These are phyloP conservation scores for Sylvicola cinctus DNA, from an alignment of 2,888 invertebrate species.

Conservation along the genomic window DNA sequence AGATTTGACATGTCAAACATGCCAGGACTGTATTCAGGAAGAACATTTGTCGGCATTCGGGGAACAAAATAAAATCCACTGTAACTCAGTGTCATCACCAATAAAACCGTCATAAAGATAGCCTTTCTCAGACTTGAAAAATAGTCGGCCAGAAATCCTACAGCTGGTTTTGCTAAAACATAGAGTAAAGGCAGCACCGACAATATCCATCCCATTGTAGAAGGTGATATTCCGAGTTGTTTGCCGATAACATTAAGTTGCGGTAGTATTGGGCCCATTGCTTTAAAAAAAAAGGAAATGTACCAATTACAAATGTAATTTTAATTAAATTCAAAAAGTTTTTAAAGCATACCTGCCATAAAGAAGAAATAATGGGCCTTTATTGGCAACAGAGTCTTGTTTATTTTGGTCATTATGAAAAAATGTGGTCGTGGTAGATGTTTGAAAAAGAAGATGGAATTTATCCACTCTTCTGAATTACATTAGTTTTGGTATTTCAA, in stretches of 20 bases:
- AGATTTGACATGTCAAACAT: too few relatives aligned
- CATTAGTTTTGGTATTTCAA: too few relatives aligned
- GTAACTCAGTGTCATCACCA: slow-evolving; percentile 42
- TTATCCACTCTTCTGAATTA: too few relatives aligned
- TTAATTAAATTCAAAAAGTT: neutral
- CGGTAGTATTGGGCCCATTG: slow-evolving; percentile 61
- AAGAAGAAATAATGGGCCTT: slow-evolving; percentile 79
- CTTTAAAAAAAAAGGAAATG: slow-evolving; percentile 23
- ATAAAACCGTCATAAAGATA: slow-evolving; percentile 46
- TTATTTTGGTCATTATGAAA: slow-evolving; percentile 42
- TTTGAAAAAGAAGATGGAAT: too few relatives aligned
- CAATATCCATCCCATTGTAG: slow-evolving; percentile 56
- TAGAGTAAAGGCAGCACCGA: slow-evolving; percentile 56
- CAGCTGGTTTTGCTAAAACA: slow-evolving; percentile 52
- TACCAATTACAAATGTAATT: neutral
- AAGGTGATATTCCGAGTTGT: slow-evolving; percentile 53
- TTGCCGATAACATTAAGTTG: slow-evolving; percentile 58
- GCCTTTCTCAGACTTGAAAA: slow-evolving; percentile 46
- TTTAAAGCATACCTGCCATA: slow-evolving; percentile 49
- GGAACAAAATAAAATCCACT: slow-evolving; percentile 50
- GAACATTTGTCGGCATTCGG: too few relatives aligned
- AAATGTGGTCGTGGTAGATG: too few relatives aligned
- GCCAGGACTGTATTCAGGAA: too few relatives aligned
- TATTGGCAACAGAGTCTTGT: slow-evolving; percentile 49
- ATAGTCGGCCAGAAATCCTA: slow-evolving; percentile 55